Percentiles rank a stretch among this genome's conserved stretches.
Conservation (phyloP, 2,113 vertebrate species). For the Progne subis region DNA sequence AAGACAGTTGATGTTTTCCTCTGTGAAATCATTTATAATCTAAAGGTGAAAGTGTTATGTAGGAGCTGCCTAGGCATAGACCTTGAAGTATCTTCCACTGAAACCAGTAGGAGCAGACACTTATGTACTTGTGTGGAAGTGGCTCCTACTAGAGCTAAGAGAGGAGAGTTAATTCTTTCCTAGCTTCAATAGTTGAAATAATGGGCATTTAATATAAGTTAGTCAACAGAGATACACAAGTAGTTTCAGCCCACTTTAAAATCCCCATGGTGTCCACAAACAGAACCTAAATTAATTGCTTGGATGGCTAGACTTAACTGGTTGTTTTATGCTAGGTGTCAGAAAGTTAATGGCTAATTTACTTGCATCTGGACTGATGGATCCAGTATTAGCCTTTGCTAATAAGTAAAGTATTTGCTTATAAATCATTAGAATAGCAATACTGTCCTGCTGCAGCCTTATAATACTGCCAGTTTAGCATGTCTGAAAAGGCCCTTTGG, state of each 20-base stretch:
- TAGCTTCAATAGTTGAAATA: not conserved
- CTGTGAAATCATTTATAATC: not conserved
- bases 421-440: conserved; percentile 49
- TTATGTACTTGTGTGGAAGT: not conserved
- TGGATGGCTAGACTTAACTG: conserved; percentile 29
- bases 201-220: conserved; percentile 42
- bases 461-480: not conserved
- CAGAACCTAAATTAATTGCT: conserved; percentile 47
- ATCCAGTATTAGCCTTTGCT: conserved; percentile 25
- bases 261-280: conserved; percentile 14
- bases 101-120: not conserved
- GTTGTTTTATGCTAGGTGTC: conserved; percentile 44
- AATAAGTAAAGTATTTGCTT: conserved; percentile 41
- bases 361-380: not conserved
- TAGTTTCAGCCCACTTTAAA: conserved; percentile 31
- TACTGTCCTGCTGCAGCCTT: not conserved
- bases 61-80: not conserved
- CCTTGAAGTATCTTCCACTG: not conserved
- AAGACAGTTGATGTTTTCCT: not conserved
- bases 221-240: conserved; percentile 19
- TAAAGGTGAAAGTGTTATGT: not conserved
- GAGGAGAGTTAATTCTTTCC: not conserved
- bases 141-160: not conserved
- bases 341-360: conserved; percentile 56
- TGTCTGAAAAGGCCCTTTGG: not conserved